These are phyloP conservation scores for Ceratitis capitata DNA, from an alignment of 1,140 invertebrate genomes.

Conservation along the genomic window DNA sequence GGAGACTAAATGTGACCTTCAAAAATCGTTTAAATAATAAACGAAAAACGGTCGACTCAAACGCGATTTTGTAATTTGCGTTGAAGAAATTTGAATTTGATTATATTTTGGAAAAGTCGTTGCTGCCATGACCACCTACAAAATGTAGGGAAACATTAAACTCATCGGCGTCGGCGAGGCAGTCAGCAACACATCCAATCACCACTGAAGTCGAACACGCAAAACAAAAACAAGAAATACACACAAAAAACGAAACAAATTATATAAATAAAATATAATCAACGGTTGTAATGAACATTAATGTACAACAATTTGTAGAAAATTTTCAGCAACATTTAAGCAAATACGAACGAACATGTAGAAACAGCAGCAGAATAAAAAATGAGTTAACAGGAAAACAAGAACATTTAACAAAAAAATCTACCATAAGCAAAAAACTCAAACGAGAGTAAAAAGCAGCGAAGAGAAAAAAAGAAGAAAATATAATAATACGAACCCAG, in stretches of 20 bases:
- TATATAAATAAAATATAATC: background rate
- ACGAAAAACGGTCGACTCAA: background rate
- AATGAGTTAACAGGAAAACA: background rate
- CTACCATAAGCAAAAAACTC: too few relatives aligned
- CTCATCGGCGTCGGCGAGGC: background rate
- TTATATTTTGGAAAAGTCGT: background rate
- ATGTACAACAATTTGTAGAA: constrained; percentile 1
- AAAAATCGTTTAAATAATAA: background rate
- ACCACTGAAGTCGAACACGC: background rate
- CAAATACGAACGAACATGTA: background rate
- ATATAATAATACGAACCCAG: background rate
- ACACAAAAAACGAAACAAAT: background rate
- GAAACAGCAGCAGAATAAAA: background rate
- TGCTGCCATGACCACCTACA: background rate
- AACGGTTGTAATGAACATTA: background rate
- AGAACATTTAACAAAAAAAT: too few relatives aligned
- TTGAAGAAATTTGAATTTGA: background rate
- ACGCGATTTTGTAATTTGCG: background rate
- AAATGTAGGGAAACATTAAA: background rate
- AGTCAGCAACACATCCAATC: background rate
- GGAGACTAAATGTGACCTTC: background rate
- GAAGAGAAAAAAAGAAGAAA: background rate
- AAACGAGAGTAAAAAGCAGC: background rate
- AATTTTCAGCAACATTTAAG: constrained; percentile 21
- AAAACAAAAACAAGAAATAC: background rate